Base-by-base conservation (phyloP, 2,888 invertebrate genomes). In the Lasioglossum villosulum region DNA sequence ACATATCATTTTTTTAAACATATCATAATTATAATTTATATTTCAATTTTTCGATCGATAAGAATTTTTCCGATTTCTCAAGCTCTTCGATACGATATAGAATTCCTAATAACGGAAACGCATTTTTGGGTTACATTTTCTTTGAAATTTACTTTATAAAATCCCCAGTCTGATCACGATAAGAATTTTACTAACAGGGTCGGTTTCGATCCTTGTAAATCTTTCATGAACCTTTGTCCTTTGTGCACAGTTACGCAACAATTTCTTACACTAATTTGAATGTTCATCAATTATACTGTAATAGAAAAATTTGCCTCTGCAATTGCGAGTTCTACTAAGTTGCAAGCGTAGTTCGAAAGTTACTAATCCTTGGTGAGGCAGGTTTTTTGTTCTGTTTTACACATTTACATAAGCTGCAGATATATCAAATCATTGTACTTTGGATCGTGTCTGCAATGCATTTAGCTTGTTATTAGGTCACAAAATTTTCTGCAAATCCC, bases 311-410 rank as follows among this genome's bases (percentile, higher is more conserved):
- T 16, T 6, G 1, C 27, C 16, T 14, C 63, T 30, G n/a, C 27
- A 30, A 16, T 30, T 63, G 5, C 6, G 30, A 63, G 30, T 30
- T 1, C 30, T 16, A 6, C 2, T 2, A 14, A 16, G 63, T 63
- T 30, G 16, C 30, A 63, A 16, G 2, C 27, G 16, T 30, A 27
- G 30, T 63, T 63, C 27, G 63, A 63, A 63, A 63, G 63, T 27
- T 30, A 63, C 27, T 30, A 63, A 63, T 63, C 63, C 63, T 63
- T 63, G 63, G 63, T 63, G 16, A 63, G 27, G 63, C 63, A 16
- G 63, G 63, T 63, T 63, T 63, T 63, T 63, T 63, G 30, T 63
- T 63, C 30, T 63, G 16, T 16, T 63, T 30, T 16, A 6, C 30
- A 30, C 16, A 63, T 63, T 30, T 63, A 30, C 63, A 30, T 63